phyloP scores from a whole-genome alignment of 2,113 vertebrate genomes.

The Pyxicephalus adspersus region DNA sequence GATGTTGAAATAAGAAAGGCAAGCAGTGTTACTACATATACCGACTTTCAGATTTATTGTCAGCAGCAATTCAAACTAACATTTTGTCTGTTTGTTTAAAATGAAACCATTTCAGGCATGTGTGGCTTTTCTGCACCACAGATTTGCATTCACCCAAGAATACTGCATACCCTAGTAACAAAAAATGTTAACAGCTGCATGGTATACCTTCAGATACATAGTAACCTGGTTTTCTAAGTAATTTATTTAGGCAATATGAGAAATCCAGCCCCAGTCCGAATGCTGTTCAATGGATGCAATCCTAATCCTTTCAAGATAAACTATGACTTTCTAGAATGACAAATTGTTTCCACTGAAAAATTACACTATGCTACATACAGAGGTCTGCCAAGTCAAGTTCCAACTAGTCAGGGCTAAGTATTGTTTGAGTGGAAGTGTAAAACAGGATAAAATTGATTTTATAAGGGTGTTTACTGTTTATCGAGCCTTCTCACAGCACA shows the following conservation, averaged over 20 bases:
- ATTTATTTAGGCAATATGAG: constrained; percentile 59
- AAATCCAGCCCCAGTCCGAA: constrained; percentile 57
- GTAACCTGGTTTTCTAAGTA: constrained; percentile 43
- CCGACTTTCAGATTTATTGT: too few species aligned
- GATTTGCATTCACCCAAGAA: background rate
- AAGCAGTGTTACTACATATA: too few species aligned
- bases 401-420: constrained; percentile 18
- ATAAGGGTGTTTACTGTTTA: background rate
- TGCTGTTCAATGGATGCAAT: constrained; percentile 58
- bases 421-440: background rate
- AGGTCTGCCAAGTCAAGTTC: constrained; percentile 46
- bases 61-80: too few species aligned
- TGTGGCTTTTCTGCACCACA: too few species aligned
- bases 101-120: too few species aligned
- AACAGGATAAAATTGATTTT: background rate
- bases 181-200: constrained; percentile 28
- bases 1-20: too few species aligned
- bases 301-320: constrained; percentile 64
- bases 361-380: constrained; percentile 50
- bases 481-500: background rate
- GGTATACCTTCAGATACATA: background rate
- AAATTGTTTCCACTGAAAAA: constrained; percentile 64
- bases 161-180: background rate
- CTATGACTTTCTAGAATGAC: constrained; percentile 54
- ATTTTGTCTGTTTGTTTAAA: too few species aligned